These are phyloP conservation scores for Gila orcuttii DNA, from an alignment of 2,113 vertebrate genomes.

Conservation along the genomic window DNA sequence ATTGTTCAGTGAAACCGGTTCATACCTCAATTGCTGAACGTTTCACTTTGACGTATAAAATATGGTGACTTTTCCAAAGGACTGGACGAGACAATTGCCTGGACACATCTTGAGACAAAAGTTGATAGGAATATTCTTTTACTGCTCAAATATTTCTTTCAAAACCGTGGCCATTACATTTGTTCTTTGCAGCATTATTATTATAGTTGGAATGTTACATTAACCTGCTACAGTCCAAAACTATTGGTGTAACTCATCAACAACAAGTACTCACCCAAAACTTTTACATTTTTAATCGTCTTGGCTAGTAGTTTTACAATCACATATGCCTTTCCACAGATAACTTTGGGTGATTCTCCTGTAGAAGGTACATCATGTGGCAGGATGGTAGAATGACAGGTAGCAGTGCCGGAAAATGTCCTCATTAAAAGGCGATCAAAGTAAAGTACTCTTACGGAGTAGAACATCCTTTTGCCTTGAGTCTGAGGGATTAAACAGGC, in stretches of 20 bases:
- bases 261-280: constrained; percentile 7
- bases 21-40: neutral
- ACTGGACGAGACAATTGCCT: neutral
- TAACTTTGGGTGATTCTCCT: neutral
- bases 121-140: neutral
- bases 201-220: neutral
- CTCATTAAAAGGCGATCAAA: neutral
- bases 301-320: constrained; percentile 13
- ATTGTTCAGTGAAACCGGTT: neutral
- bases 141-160: neutral
- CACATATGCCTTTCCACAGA: neutral
- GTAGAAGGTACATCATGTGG: neutral
- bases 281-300: neutral
- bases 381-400: neutral
- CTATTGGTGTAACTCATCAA: neutral
- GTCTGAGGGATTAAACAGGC: neutral
- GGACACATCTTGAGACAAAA: neutral
- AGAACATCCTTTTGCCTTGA: neutral
- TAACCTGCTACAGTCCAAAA: neutral
- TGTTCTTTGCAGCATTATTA: neutral
- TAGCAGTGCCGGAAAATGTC: neutral
- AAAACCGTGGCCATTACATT: neutral
- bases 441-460: neutral
- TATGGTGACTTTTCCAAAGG: neutral
- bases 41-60: constrained; percentile 4